Evolutionary conservation across 2,888 invertebrate genomes (phyloP), one percentile per base, ranked within the genome.

Genomic region (Cephus rjabovi): DNA sequence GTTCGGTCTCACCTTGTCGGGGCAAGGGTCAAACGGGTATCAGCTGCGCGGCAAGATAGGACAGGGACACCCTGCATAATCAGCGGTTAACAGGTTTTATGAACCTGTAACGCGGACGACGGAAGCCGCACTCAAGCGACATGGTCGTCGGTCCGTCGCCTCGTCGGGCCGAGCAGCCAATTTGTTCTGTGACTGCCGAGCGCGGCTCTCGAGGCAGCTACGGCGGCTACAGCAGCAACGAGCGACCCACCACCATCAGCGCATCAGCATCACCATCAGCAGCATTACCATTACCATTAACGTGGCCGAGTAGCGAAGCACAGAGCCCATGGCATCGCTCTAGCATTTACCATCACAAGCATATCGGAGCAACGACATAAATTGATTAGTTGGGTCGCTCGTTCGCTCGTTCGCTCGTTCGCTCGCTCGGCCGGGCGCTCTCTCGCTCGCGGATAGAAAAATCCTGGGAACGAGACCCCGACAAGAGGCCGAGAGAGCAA

Each of bases 381-480:
- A 91, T 90, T 91, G 90, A 91, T 90, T 91, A 90, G 90, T 89
- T 89, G 87, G 87, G 85, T 86, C 87, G 88, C 83, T 83, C 82
- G 84, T 81, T 80, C 88, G 87, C 83, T 71, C 77, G 74, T 84
- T 85, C 81, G 84, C 80, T 78, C 81, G 83, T 70, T 75, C 77
- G 73, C 75, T 73, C 75, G 74, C 77, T 82, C 83, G 85, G 82
- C 81, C 81, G 83, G 77, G 84, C 83, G 82, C 71, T 81, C 77
- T 78, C 76, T 80, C 81, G 79, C 77, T 74, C 79, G 85, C 82
- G 87, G 90, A 90, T 91, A 89, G 90, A 90, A 90, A 91, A 91
- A 91, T 91, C 91, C 91, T 91, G 91, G 91, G 91, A 91, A 91
- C 91, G 90, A 89, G 88, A 87, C 86, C 88, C 89, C 88, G 85